A percentile compares a stretch with the other conserved stretches of the same genome.
phyloP scores from a whole-genome alignment of 2,888 invertebrate species.

The Agrotis segetum region DNA sequence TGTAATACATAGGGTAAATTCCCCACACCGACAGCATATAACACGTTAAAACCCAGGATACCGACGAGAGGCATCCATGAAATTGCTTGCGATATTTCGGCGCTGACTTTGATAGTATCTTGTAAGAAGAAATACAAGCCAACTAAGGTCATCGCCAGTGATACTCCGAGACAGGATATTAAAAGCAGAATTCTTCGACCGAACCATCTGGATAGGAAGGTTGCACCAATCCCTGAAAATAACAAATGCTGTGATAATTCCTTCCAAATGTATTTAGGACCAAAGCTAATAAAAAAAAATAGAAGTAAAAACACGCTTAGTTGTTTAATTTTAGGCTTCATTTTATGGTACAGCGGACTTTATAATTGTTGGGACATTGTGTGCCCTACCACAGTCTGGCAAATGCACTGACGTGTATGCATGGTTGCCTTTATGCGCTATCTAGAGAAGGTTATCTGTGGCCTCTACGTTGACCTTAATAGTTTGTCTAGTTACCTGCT shows the following conservation, averaged over 20 bases:
- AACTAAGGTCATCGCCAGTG: conserved; percentile 86
- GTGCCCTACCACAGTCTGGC: neutral
- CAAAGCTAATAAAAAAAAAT: neutral
- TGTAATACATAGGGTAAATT: conserved; percentile 92
- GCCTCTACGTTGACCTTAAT: neutral
- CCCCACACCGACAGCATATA: conserved; percentile 91
- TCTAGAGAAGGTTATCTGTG: too few relatives aligned
- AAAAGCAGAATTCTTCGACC: conserved; percentile 90
- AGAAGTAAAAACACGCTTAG: neutral
- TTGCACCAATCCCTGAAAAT: conserved; percentile 85
- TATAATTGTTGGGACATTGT: neutral
- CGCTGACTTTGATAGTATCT: conserved; percentile 78
- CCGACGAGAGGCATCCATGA: conserved; percentile 90
- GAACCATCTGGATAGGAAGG: conserved; percentile 89
- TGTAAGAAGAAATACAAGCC: conserved; percentile 90
- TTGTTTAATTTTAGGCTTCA: neutral
- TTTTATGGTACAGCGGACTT: neutral
- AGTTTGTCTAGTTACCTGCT: conserved; percentile 81
- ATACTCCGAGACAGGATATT: conserved; percentile 89
- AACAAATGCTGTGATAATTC: neutral
- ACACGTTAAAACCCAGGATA: conserved; percentile 90
- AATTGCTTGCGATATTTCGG: conserved; percentile 77
- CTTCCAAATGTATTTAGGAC: neutral
- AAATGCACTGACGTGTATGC: too few relatives aligned
- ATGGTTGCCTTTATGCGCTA: too few relatives aligned